A percentile compares a stretch with the other conserved stretches of the same genome.
These are phyloP conservation scores for Ceratina calcarata DNA, from an alignment of 1,140 invertebrate genomes.

Conservation along the genomic window DNA sequence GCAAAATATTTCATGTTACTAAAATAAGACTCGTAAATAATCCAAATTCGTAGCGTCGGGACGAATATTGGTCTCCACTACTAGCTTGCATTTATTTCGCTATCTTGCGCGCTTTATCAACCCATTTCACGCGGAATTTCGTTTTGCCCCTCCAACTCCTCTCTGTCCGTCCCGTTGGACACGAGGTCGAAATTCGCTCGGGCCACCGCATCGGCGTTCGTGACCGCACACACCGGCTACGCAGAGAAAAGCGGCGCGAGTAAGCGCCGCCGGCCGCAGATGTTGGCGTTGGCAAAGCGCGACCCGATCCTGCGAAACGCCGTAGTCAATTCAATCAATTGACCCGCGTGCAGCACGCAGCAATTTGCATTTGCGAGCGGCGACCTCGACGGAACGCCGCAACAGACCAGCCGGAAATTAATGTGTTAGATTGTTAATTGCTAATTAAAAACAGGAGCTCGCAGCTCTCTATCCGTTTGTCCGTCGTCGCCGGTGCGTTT, in stretches of 20 bases:
- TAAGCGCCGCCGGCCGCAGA: conserved; percentile 4
- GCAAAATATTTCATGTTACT: too few relatives aligned
- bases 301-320: not conserved
- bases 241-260: conserved; percentile 15
- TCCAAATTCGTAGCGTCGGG: too few relatives aligned
- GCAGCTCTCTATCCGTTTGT: not conserved
- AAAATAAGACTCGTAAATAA: too few relatives aligned
- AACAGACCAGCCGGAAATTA: conserved; percentile 78
- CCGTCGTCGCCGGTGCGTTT: not conserved
- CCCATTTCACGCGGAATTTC: not conserved
- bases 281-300: conserved; percentile 12
- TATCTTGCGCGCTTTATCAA: not conserved
- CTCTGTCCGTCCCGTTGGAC: conserved; percentile 33
- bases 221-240: conserved; percentile 19
- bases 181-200: conserved; percentile 73
- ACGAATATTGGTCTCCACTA: not conserved
- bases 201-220: conserved; percentile 29
- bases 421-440: conserved; percentile 79
- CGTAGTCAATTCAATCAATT: conserved; percentile 80
- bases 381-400: conserved; percentile 70
- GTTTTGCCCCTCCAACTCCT: too few relatives aligned
- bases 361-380: conserved; percentile 77
- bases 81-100: not conserved
- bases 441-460: conserved; percentile 77
- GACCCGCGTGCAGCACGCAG: conserved; percentile 64